Percentiles rank a stretch among this genome's conserved stretches.
phyloP scores from a whole-genome alignment of 2,888 invertebrate genomes.

The Patella ulyssiponensis region DNA sequence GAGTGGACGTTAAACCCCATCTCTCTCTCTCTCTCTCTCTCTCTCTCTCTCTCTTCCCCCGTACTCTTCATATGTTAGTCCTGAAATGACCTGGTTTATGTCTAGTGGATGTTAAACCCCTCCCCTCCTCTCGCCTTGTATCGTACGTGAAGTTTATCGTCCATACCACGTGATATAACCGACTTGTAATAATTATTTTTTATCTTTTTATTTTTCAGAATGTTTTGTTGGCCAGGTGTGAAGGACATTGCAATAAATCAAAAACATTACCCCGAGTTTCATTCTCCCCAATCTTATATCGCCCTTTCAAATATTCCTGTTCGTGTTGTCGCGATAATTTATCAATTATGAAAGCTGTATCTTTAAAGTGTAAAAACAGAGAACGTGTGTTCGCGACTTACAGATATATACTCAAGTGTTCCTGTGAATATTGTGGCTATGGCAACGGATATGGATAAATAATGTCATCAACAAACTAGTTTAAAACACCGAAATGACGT shows the following conservation, averaged over 20 bases:
- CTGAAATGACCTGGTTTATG: too few relatives aligned
- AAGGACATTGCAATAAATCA: slow-evolving; percentile 45
- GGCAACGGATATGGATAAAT: slow-evolving; percentile 12
- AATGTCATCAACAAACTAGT: too few relatives aligned
- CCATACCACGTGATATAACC: too few relatives aligned
- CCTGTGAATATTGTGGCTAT: slow-evolving; percentile 34
- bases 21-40: too few relatives aligned
- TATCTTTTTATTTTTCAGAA: slow-evolving; percentile 35
- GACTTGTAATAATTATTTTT: too few relatives aligned
- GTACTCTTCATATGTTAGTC: too few relatives aligned
- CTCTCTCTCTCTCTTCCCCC: too few relatives aligned
- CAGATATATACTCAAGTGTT: slow-evolving; percentile 46
- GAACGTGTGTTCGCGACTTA: slow-evolving; percentile 45
- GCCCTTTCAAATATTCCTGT: slow-evolving; percentile 45
- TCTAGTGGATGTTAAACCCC: too few relatives aligned
- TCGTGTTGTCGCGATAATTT: slow-evolving; percentile 43
- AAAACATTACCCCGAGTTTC: slow-evolving; percentile 42
- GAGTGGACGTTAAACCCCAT: too few relatives aligned
- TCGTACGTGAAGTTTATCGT: too few relatives aligned
- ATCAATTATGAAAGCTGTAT: slow-evolving; percentile 50
- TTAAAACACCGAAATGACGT: too few relatives aligned
- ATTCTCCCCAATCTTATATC: slow-evolving; percentile 44
- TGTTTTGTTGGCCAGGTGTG: slow-evolving; percentile 44
- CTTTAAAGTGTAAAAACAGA: slow-evolving; percentile 39
- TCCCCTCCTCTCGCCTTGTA: too few relatives aligned